Base-by-base conservation (phyloP, 2,888 invertebrate genomes). In the Augiades crinisus region DNA sequence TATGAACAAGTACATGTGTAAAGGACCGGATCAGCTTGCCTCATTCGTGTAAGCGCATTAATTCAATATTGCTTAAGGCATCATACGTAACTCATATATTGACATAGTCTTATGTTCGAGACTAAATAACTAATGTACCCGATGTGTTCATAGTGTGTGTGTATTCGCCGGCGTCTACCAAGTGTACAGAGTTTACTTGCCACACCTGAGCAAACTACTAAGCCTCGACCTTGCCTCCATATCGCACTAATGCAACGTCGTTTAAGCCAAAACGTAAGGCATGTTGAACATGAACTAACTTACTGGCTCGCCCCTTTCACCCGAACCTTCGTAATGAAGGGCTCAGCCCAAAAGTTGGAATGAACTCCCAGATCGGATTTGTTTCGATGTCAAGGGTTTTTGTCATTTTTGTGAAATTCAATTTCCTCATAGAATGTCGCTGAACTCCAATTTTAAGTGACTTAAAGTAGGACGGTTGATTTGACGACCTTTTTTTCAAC, bases 131-230 rank as follows among this genome's bases (percentile, higher is more conserved):
- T 14, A 12, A 31, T 47, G 21, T 40, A 40, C 16, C 19, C 33
- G 19, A 12, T 12, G 5, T 13, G 40, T 6, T 31, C 7, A 21
- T 13, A 17, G 10, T 38, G 13, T n/a, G 31, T 21, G 38, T 38
- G 21, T 37, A 10, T 41, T 5, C 24, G 5, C 12, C 31, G 10
- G 19, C 30, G 27, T 47, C 17, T 30, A 24, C 12, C 24, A 13
- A 12, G 16, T 46, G 17, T 44, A 19, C 30, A 24, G 27, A 30
- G 30, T 43, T 30, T 44, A 17, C 38, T 30, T 16, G 38, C 31
- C 21, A 40, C 47, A 47, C 47, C 47, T 47, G 47, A 22, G 31
- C 40, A 38, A 47, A 47, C 31, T n/a, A 21, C 21, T 16, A 33
- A 40, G 40, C 31, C 38, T 40, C 40, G 40, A 47, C 47, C 40